Base-by-base conservation (phyloP, 2,888 invertebrate genomes). In the Parochlus steinenii region DNA sequence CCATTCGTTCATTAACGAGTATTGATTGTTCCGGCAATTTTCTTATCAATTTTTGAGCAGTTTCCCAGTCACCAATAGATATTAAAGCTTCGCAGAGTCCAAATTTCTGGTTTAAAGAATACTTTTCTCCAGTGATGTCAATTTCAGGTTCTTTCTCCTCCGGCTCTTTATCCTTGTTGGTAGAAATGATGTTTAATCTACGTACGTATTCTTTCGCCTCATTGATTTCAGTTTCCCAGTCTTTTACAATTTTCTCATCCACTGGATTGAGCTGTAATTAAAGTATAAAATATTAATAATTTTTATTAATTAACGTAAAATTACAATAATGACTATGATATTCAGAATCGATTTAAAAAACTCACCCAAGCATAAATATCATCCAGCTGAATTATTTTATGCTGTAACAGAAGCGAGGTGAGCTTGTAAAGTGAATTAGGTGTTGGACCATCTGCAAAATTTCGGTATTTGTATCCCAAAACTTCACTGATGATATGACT, bases 331-430 rank as follows among this genome's bases (percentile, higher is more conserved):
- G 30, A 11, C 6, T 14, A 14, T 19, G 4, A 11, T 25, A 10
- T 19, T 8, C 3, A 27, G 24, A 30, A 22, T 25, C 16, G 28
- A 7, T 26, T 15, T 40, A 26, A 23, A 19, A 37, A 26, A 57
- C 72, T 63, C 65, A 86, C 82, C 85, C 90, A 93, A 39, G 78
- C 72, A 58, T 92, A 87, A 46, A 97, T 80, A 50, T 86, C 79
- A 50, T 87, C 80, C 40, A 97, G 57, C 30, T 73, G 65, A 43
- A 98, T 80, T 20, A 97, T 74, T 42, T 71, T 69, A 58, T 90
- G 74, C 57, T 92, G 87, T 33, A 98, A 63, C 45, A 98, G 69
- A 42, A 90, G 62, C 7, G 95, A 93, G 40, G 90, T 82, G 23
- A 97, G 70, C 53, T 76, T 73, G 65, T 89, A 95, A 31, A 97